phyloP scores from a whole-genome alignment of 2,888 invertebrate genomes.

The Autographa pulchrina region DNA sequence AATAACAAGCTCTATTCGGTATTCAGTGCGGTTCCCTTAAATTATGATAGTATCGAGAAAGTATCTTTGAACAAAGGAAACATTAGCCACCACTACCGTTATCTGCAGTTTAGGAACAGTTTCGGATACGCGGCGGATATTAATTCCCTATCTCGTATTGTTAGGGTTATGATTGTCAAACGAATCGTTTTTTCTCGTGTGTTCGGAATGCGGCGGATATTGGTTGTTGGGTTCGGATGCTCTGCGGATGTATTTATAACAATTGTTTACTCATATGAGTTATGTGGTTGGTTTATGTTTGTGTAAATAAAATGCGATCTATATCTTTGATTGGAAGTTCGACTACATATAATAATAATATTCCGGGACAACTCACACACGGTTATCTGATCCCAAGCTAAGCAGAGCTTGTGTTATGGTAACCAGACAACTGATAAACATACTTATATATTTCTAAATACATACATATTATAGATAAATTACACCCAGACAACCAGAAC shows the following conservation, averaged over 20 bases:
- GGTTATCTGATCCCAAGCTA: too few species aligned
- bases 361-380: too few species aligned
- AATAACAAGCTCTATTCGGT: conserved; percentile 37
- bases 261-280: conserved; percentile 2
- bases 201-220: conserved; percentile 28
- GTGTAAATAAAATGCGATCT: background rate
- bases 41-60: conserved; percentile 57
- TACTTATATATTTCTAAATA: too few species aligned
- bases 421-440: too few species aligned
- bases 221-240: conserved; percentile 18
- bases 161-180: conserved; percentile 57
- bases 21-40: conserved; percentile 48
- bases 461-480: too few species aligned
- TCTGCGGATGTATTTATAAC: conserved; percentile 5
- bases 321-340: background rate
- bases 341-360: too few species aligned
- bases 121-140: conserved; percentile 54
- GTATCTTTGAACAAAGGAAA: conserved; percentile 54
- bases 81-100: conserved; percentile 51
- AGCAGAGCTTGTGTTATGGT: too few species aligned
- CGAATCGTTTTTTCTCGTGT: conserved; percentile 28
- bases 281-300: background rate
- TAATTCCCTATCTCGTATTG: conserved; percentile 56
- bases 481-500: too few species aligned
- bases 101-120: conserved; percentile 55